Evolutionary conservation across 1,140 invertebrate genomes (phyloP).

Genomic region (Bathynomus jamesi): DNA sequence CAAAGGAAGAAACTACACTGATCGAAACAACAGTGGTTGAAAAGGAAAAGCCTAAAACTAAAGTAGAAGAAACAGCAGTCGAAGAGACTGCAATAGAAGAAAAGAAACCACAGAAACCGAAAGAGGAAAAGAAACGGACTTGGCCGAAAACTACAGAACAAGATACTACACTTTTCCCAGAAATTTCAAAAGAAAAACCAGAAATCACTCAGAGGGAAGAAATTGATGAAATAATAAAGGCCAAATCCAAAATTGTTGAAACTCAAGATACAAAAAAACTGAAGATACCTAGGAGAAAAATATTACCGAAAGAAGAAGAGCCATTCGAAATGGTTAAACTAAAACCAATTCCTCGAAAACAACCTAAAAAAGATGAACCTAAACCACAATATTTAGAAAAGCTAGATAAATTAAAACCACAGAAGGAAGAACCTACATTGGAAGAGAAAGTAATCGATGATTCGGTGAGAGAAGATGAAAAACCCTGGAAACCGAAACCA

Average conservation of each 20-base stretch:
- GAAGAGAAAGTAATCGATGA: neutral
- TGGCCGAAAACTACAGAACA: neutral
- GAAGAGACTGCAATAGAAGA: constrained; percentile 12
- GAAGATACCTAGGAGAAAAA: too few species aligned
- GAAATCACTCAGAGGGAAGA: too few species aligned
- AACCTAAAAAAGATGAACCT: neutral
- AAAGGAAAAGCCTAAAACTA: constrained; percentile 11
- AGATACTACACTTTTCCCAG: too few species aligned
- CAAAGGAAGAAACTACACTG: neutral
- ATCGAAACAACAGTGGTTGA: constrained; percentile 7
- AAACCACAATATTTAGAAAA: neutral
- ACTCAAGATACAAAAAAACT: too few species aligned
- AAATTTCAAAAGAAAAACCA: too few species aligned
- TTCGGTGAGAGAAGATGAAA: neutral
- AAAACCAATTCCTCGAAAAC: constrained; percentile 8
- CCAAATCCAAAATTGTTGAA: too few species aligned
- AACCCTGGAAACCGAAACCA: neutral
- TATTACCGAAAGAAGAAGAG: neutral
- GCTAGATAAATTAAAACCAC: too few species aligned
- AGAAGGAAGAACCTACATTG: neutral
- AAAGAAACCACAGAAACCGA: neutral
- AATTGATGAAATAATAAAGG: too few species aligned
- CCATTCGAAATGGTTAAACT: constrained; percentile 4
- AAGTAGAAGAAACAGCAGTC: neutral
- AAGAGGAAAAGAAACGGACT: neutral